phyloP scores from a whole-genome alignment of 1,140 invertebrate genomes.

The Paramacrobiotus metropolitanus region DNA sequence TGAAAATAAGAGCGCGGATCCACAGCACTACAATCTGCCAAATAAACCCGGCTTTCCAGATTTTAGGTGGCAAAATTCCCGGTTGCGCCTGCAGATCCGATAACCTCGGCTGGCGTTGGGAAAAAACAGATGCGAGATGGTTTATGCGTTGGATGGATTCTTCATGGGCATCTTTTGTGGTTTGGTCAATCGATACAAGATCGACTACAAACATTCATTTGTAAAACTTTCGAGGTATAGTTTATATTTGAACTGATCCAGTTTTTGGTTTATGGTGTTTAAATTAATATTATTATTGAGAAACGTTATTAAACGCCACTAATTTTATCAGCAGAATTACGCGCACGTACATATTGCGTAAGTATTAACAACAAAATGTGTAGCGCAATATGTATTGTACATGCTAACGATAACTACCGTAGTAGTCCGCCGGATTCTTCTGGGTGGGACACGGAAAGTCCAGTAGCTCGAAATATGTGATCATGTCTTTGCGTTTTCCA shows the following conservation, averaged over 20 bases:
- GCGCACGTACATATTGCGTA: no score
- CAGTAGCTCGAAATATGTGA: conserved; percentile 71
- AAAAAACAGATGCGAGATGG: conserved; percentile 55
- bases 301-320: no score
- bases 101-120: conserved; percentile 33
- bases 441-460: conserved; percentile 83
- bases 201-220: conserved; percentile 41
- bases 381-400: no score
- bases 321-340: no score
- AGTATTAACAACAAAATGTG: no score
- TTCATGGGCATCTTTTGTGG: conserved; percentile 71
- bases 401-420: conserved; percentile 35
- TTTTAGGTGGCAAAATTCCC: conserved; percentile 38
- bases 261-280: no score
- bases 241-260: no score
- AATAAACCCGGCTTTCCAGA: conserved; percentile 32
- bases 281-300: no score
- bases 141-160: conserved; percentile 79
- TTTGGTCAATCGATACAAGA: conserved; percentile 67
- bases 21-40: conserved; percentile 42
- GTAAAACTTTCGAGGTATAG: no score
- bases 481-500: conserved; percentile 59
- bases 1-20: conserved; percentile 47
- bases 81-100: conserved; percentile 53
- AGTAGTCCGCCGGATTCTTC: conserved; percentile 89